Conservation (phyloP, 2,888 invertebrate genomes). For the Orchestes rusci region DNA sequence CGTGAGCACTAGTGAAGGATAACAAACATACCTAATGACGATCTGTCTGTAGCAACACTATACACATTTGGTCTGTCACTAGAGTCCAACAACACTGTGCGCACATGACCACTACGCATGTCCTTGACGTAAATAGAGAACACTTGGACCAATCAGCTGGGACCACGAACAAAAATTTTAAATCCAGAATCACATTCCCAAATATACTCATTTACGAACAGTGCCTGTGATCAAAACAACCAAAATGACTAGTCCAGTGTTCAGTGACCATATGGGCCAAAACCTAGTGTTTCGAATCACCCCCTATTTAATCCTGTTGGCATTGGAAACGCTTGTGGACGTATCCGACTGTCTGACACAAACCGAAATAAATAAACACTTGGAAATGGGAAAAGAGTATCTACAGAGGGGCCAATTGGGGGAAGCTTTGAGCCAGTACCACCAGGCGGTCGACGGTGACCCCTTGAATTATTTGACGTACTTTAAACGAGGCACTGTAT, state of each 20-base stretch:
- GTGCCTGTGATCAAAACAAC: not conserved
- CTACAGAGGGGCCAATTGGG: constrained; percentile 87
- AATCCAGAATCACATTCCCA: constrained; percentile 5
- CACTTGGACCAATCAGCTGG: constrained; percentile 45
- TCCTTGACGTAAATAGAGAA: not conserved
- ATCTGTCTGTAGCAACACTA: too few relatives aligned
- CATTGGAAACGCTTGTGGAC: constrained; percentile 62
- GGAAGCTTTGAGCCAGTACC: constrained; percentile 95
- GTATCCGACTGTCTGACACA: constrained; percentile 65
- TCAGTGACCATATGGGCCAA: constrained; percentile 48
- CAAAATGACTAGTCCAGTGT: constrained; percentile 18
- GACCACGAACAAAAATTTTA: constrained; percentile 42
- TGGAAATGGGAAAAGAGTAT: constrained; percentile 89
- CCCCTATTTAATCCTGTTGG: constrained; percentile 59
- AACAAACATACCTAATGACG: too few relatives aligned
- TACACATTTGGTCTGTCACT: too few relatives aligned
- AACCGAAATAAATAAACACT: constrained; percentile 83
- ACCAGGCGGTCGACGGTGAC: constrained; percentile 96
- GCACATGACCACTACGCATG: not conserved
- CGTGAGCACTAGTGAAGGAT: too few relatives aligned
- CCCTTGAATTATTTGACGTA: constrained; percentile 92
- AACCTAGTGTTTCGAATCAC: constrained; percentile 54
- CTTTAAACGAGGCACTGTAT: constrained; percentile 93
- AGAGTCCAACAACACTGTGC: too few relatives aligned
- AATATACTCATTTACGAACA: too few relatives aligned